These are phyloP conservation scores for Echinops telfairi DNA, from an alignment of 2,113 vertebrate species.

Conservation along the genomic window DNA sequence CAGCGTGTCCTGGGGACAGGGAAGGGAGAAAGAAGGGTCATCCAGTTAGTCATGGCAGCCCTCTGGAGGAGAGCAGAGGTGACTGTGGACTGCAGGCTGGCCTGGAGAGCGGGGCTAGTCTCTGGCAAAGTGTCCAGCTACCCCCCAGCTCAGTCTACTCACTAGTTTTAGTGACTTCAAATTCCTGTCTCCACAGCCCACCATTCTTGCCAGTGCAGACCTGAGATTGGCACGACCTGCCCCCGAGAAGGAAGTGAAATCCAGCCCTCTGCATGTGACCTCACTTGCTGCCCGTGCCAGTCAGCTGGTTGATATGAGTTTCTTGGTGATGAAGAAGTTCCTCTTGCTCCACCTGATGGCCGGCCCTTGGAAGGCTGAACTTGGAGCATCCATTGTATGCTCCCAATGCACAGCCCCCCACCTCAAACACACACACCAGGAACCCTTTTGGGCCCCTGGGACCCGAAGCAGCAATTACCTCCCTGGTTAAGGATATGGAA, in stretches of 20 bases:
- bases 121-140: background rate
- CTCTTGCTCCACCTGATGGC: constrained; percentile 64
- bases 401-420: background rate
- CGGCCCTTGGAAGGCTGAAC: constrained; percentile 56
- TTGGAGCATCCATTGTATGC: constrained; percentile 17
- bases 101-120: background rate
- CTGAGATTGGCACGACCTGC: constrained; percentile 43
- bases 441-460: too few species aligned
- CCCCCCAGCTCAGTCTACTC: background rate
- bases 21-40: constrained; percentile 54
- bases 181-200: background rate
- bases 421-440: background rate
- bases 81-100: constrained; percentile 40
- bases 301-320: constrained; percentile 60
- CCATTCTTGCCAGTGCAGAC: constrained; percentile 42
- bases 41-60: constrained; percentile 64
- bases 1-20: constrained; percentile 60
- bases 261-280: constrained; percentile 65
- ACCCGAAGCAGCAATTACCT: constrained; percentile 6
- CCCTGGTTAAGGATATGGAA: background rate
- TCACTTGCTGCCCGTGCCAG: constrained; percentile 58
- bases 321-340: constrained; percentile 73
- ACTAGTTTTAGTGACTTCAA: background rate
- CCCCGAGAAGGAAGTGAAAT: constrained; percentile 81
- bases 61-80: background rate